Evolutionary conservation across 1,140 invertebrate species (phyloP), one percentile per base, ranked within the genome.

Genomic region (Ericerus pela): DNA sequence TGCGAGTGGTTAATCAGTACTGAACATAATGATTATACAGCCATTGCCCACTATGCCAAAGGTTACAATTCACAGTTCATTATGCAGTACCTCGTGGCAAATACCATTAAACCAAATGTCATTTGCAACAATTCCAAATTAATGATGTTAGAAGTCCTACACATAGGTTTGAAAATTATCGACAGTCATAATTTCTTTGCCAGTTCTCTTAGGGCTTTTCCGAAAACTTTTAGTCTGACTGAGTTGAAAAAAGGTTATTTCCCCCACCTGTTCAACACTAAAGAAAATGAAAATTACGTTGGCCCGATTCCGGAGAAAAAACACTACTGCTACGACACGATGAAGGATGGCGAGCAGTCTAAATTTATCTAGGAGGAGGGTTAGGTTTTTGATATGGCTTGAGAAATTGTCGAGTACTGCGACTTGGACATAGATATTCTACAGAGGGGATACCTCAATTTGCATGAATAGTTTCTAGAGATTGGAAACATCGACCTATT

Each of bases 231-330:
- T 22, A 31, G 53, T 20, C 22, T 54, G 4, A 22, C 33, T 18
- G 57, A 58, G 38, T 22, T 41, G 37, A 58, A 58, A 41, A 58
- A 58, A 31, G 57, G 57, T 11, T 58, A 58, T 37, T 58, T 58
- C 22, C 57, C 53, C 14, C 53, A 54, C 26, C 24, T 54, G 12
- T 54, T 54, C 33, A 54, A 54, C 52, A 54, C 57, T 2, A 38
- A 38, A 22, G 57, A 33, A 28, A 58, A 58, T 54, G 30, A 54
- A 41, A 58, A 54, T 54, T 58, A 54, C 22, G 38, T 54, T 2
- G 57, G 57, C 10, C 53, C 37, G 8, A 58, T 58, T 16, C 57
- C 57, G 1, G 29, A 28, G 18, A 54, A 54, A 47, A 28, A 58
- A 26, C 54, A 43, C 29, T 58, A 58, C 28, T 41, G 37, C 31